phyloP scores from a whole-genome alignment of 2,888 invertebrate species.

The Brassicogethes aeneus region DNA sequence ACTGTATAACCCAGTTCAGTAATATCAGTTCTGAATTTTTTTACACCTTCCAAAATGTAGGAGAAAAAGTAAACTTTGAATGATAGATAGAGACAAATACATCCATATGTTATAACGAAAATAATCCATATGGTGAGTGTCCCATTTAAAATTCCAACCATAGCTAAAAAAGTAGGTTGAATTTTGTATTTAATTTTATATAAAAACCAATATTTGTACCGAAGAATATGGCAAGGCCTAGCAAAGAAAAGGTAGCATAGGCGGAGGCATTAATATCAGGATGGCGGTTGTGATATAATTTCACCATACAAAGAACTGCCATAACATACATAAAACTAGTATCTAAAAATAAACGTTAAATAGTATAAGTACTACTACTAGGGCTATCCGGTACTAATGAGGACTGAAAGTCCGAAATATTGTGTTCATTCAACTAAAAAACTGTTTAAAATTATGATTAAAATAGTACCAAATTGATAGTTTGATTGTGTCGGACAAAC shows the following conservation, averaged over 20 bases:
- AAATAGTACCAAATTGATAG: constrained; percentile 83
- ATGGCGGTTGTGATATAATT: constrained; percentile 80
- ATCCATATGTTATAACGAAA: constrained; percentile 61
- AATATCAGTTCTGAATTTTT: constrained; percentile 52
- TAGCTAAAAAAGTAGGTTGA: constrained; percentile 43
- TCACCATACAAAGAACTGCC: constrained; percentile 74
- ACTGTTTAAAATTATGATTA: constrained; percentile 3
- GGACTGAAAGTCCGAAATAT: background rate
- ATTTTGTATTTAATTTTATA: too few species aligned
- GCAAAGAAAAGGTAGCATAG: constrained; percentile 65
- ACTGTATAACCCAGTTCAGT: constrained; percentile 15
- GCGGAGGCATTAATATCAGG: constrained; percentile 79
- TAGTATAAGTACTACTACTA: background rate
- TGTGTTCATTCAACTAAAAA: constrained; percentile 5
- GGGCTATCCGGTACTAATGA: too few species aligned
- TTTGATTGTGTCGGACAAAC: constrained; percentile 84
- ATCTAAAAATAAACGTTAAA: constrained; percentile 56
- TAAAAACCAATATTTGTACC: too few species aligned
- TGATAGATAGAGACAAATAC: constrained; percentile 43
- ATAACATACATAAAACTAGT: constrained; percentile 92
- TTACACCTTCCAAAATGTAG: constrained; percentile 44
- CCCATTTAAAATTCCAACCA: constrained; percentile 58
- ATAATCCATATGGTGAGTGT: constrained; percentile 58
- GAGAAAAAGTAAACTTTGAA: constrained; percentile 38
- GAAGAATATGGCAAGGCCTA: constrained; percentile 64